Base-by-base conservation (phyloP, 2,888 invertebrate genomes). In the Apomyelois bistriatella region DNA sequence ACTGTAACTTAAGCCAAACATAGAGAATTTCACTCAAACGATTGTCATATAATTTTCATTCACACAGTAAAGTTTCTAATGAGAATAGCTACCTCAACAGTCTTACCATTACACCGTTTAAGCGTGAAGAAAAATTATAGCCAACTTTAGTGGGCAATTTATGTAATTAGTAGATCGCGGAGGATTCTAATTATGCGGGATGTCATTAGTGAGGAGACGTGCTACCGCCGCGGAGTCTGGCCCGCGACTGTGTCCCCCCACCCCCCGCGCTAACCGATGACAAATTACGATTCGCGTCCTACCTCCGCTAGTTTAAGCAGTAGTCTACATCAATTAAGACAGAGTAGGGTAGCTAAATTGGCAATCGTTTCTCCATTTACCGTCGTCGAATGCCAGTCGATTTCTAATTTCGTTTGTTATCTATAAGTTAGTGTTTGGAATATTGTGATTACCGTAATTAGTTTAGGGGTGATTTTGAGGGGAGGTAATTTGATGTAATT, bases 351-450 rank as follows among this genome's bases (percentile, higher is more conserved):
- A 80, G 74, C 76, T 78, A 86, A 88, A 89, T 90, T 90, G 89
- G 82, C 88, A 88, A 89, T 89, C 87, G 83, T 85, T 85, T 72
- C 81, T 74, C 78, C 79, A 77, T 86, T 85, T 86, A 82, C 85
- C 78, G 83, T 78, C 78, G 72, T 75, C 74, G 73, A 75, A 72
- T 73, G 64, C 69, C 75, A 81, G 79, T 76, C 79, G 78, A 80
- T 75, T 81, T 72, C 74, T 83, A 83, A 85, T 82, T 79, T 75
- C 74, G 74, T 65, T 66, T 64, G 62, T 62, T 62, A 61, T 58
- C 59, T 55, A 58, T 64, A 63, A 58, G 43, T 58, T 58, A 53
- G 53, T 55, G 59, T 64, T 58, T 63, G 59, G 60, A 61, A 61
- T 61, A 58, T 58, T 60, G 55, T 55, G 50, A 51, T 56, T 56